Percentiles rank a stretch among this genome's conserved stretches.
Evolutionary conservation across 2,888 invertebrate species (phyloP).

Genomic region (Lutraria lutraria): DNA sequence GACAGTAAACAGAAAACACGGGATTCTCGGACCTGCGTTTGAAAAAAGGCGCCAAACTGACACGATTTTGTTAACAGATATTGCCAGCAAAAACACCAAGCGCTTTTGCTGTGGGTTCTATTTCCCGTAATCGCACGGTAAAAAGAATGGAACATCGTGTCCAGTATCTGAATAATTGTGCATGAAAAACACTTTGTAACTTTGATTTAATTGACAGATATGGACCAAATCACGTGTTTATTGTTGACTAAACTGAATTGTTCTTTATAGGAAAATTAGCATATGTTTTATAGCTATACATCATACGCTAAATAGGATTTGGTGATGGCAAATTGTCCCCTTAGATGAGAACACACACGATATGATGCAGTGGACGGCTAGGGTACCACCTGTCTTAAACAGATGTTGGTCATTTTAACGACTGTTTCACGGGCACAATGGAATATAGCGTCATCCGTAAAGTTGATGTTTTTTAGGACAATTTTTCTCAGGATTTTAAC

Average conservation of each 20-base stretch:
- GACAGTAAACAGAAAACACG: too few relatives aligned
- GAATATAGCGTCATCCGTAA: neutral
- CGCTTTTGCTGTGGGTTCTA: neutral
- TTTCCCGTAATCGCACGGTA: neutral
- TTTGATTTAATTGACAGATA: neutral
- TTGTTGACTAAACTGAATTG: neutral
- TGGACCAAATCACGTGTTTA: neutral
- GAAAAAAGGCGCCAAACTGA: neutral
- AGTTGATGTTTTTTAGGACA: neutral
- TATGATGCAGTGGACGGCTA: neutral
- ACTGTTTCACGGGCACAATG: neutral
- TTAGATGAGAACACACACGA: neutral
- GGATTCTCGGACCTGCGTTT: neutral
- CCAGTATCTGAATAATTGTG: neutral
- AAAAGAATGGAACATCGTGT: neutral
- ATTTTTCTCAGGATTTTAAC: neutral
- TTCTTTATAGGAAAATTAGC: neutral
- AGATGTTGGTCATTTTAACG: slow-evolving; percentile 13
- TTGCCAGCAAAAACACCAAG: neutral
- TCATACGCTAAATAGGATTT: neutral
- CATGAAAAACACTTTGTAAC: neutral
- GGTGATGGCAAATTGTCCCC: neutral
- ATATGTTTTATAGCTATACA: slow-evolving; percentile 7
- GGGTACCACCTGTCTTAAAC: slow-evolving; percentile 2
- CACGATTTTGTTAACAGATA: neutral